These are phyloP conservation scores for Turritopsis dohrnii DNA, from an alignment of 30 jellyfish, hydroid and myxozoan species.

Conservation along the genomic window DNA sequence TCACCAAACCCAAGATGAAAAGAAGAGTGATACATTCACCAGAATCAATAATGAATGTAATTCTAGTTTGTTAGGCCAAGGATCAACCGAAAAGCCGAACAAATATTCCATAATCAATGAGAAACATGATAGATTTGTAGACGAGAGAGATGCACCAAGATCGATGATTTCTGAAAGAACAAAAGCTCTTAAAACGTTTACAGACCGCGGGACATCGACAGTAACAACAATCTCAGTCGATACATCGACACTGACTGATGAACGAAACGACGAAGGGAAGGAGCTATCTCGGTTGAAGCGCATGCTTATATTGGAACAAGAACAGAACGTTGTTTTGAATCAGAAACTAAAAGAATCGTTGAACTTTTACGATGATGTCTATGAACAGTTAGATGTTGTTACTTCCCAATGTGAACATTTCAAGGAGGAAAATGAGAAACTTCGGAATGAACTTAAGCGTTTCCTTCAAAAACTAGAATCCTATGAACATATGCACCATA, in stretches of 20 bases:
- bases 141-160: neutral
- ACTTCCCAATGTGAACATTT: neutral
- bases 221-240: neutral
- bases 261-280: neutral
- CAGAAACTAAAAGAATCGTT: neutral
- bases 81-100: too few species aligned
- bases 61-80: too few species aligned
- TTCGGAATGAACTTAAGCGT: neutral
- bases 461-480: neutral
- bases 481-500: neutral
- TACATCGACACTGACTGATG: neutral
- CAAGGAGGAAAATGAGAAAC: neutral
- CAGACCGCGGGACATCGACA: neutral
- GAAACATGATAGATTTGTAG: neutral
- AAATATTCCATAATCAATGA: too few species aligned
- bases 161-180: neutral
- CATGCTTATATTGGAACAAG: conserved; percentile 2
- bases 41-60: too few species aligned
- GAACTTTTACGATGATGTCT: neutral
- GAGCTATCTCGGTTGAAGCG: neutral
- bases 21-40: neutral
- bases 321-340: neutral
- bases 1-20: neutral
- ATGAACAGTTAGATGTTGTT: neutral
- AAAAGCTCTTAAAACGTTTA: too few species aligned